Base-by-base conservation (phyloP, 2,797 vertebrate genomes). In the Brachymystax lenok region DNA sequence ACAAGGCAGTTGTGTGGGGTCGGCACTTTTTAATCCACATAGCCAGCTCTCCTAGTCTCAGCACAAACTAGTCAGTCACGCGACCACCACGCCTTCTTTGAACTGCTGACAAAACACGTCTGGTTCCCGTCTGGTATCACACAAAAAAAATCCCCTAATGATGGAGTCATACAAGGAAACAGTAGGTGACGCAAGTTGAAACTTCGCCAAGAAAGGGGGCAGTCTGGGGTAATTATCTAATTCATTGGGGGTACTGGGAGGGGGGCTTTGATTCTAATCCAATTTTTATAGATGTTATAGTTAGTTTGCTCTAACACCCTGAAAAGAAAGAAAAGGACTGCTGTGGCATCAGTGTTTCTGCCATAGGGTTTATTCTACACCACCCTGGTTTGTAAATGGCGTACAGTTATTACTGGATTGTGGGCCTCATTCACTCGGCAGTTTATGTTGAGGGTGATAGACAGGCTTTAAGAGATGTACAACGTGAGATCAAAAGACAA, bases 201-300 rank as follows among this genome's bases (percentile, higher is more conserved):
- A 80, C 74, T 76, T 61, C 1, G 67, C 77, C 79, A 87, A 30
- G 77, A 71, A 74, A 67, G 69, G 75, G 80, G 82, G 77, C 83
- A 50, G 82, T 59, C 83, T 73, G 74, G 79, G 76, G 79, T 56
- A 83, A 86, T 89, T 84, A 85, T 88, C 70, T 80, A 69, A 78
- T 91, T 87, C 83, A 85, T 80, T 77, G 75, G 61, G 27, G 74
- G 28, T 21, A 51, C 10, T 46, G 10, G 40, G 52, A 77, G 67
- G 52, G 51, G 30, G 72, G 51, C 71, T 56, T 46, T 50, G 66
- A 79, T 69, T 84, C 78, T 77, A 81, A 84, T 84, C 73, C 69
- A 40, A 51, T 85, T 86, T 50, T 82, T 70, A 28, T 70, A 89
- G 83, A 88, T 90, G 85, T 87, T 85, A 69, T 40, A 74, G 71